Base-by-base conservation (phyloP, 2,888 invertebrate species). In the Nomada lathburiana region DNA sequence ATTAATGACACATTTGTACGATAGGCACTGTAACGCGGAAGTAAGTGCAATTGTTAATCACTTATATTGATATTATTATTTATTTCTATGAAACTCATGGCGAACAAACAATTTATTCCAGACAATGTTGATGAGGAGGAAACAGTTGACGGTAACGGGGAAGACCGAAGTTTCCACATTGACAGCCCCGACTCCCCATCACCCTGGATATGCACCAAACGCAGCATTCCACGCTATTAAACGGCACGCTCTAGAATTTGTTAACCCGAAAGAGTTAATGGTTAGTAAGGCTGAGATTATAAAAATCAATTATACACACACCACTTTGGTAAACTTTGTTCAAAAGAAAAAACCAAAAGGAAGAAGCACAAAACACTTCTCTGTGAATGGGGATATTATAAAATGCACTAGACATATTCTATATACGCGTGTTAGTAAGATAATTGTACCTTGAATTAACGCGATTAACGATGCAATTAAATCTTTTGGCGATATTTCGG, bases 201-300 rank as follows among this genome's bases (percentile, higher is more conserved):
- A 96, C 93, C 96, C 98, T n/a, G 98, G 98, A 16, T 98, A 98
- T 93, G 98, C 97, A 63, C 98, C 97, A 7, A 98, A 99, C 93
- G 99, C 99, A 16, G 99, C 99, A 3, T 95, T 98, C 85, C 98
- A 99, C 88, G 99, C 99, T 0, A 98, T 99, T 81, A 97, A 98
- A 93, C 96, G 99, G 87, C 99, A 99, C 94, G 98, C 99, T 11
- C 95, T 97, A 29, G 98, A 98, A 88, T 97, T 97, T 94, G 96
- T 98, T 86, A 98, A 98, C 94, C 97, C 97, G 1, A 97, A 98
- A 91, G 98, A 98, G 92, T 95, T 98, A 44, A 97, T 98, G 96
- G 98, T 98, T 94, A 94, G 90, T 90, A 79, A 10, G 44, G 11
- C 47, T 57, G 2, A 9, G 13, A 47, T 16, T 16, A 4, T 47